These are phyloP conservation scores for Blomia tropicalis DNA, from an alignment of 2,888 invertebrate genomes.

Conservation along the genomic window DNA sequence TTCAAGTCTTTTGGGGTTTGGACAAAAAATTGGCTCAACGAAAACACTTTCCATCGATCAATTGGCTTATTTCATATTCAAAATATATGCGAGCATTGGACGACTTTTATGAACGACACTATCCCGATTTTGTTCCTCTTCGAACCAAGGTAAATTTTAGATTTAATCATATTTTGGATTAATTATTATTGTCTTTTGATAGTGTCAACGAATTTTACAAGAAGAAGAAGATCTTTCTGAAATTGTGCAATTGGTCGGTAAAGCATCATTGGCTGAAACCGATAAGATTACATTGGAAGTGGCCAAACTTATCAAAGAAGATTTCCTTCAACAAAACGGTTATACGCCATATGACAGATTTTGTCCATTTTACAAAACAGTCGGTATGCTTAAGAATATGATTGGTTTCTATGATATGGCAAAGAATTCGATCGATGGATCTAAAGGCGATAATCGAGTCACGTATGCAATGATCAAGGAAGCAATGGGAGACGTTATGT, in stretches of 20 bases:
- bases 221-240: constrained; percentile 99
- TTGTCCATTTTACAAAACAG: constrained; percentile 99
- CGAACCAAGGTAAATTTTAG: constrained; percentile 66
- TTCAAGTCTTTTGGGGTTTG: constrained; percentile 85
- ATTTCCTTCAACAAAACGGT: constrained; percentile 99
- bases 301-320: constrained; percentile 92
- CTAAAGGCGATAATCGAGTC: constrained; percentile 95
- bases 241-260: constrained; percentile 98
- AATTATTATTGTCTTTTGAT: constrained; percentile 15
- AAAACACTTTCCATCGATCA: constrained; percentile 99
- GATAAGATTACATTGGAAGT: constrained; percentile 99
- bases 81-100: constrained; percentile 97
- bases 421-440: constrained; percentile 88
- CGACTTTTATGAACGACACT: constrained; percentile 98
- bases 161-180: no score
- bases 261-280: constrained; percentile 92
- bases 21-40: constrained; percentile 97
- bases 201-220: constrained; percentile 73
- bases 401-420: constrained; percentile 97
- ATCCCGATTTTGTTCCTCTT: constrained; percentile 85
- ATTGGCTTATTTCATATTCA: constrained; percentile 98
- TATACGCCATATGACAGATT: constrained; percentile 86
- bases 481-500: constrained; percentile 85
- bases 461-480: constrained; percentile 97
- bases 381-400: constrained; percentile 95